Conservation (phyloP, 2,113 vertebrate species). For the Poeciliopsis occidentalis region DNA sequence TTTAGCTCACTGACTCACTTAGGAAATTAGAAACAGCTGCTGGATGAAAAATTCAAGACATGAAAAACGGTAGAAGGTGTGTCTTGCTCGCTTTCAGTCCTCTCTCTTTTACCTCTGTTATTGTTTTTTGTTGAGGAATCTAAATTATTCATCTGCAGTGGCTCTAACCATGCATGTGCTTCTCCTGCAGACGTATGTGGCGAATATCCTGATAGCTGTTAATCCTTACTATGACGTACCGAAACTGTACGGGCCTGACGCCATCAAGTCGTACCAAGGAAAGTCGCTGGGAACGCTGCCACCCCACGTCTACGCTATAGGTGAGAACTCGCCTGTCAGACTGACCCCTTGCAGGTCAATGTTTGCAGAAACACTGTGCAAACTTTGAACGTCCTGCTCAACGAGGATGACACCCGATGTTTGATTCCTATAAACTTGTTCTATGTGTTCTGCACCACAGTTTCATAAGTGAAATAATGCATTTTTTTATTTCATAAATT, state of each 20-base stretch:
- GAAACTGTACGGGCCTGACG: slow-evolving; percentile 89
- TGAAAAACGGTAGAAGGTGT: slow-evolving; percentile 16
- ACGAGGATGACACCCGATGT: not conserved
- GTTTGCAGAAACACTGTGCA: not conserved
- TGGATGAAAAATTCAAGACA: slow-evolving; percentile 25
- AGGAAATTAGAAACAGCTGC: slow-evolving; percentile 60
- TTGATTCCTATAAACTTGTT: not conserved
- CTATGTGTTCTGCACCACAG: not conserved
- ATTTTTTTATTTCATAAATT: not conserved
- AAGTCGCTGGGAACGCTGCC: slow-evolving; percentile 93
- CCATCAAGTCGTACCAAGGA: slow-evolving; percentile 92
- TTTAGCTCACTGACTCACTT: slow-evolving; percentile 46
- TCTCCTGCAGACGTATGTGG: slow-evolving; percentile 90
- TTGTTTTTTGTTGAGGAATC: slow-evolving; percentile 22
- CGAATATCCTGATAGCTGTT: slow-evolving; percentile 98
- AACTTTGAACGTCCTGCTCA: not conserved
- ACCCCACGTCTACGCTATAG: slow-evolving; percentile 96
- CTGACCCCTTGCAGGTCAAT: not conserved
- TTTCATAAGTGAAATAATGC: not conserved
- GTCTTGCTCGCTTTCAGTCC: slow-evolving; percentile 12
- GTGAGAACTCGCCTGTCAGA: slow-evolving; percentile 70
- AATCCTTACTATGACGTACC: slow-evolving; percentile 97
- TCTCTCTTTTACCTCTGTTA: slow-evolving; percentile 15
- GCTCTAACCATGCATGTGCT: slow-evolving; percentile 1
- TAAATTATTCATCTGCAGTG: slow-evolving; percentile 3